Percentiles rank a stretch among this genome's conserved stretches.
These are phyloP conservation scores for Onthophagus sagittarius DNA, from an alignment of 2,888 invertebrate genomes.

Conservation along the genomic window DNA sequence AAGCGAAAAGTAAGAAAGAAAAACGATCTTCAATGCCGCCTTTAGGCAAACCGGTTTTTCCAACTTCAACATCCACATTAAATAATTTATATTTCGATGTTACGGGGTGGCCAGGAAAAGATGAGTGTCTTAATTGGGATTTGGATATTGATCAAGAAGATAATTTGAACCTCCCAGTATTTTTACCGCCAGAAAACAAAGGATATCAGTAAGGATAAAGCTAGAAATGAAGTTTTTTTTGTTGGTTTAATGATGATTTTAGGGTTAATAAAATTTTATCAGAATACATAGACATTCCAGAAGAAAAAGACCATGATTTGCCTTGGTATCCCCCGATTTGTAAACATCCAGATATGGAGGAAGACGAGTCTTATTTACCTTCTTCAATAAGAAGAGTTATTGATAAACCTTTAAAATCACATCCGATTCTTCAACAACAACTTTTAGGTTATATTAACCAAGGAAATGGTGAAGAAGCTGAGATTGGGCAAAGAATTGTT, in stretches of 20 bases:
- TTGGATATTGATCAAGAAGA: constrained; percentile 48
- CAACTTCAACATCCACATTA: constrained; percentile 51
- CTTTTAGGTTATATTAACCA: constrained; percentile 44
- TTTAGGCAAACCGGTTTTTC: constrained; percentile 46
- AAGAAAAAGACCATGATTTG: constrained; percentile 60
- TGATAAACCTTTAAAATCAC: constrained; percentile 36
- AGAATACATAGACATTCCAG: constrained; percentile 60
- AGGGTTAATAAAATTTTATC: constrained; percentile 56
- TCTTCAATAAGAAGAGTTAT: constrained; percentile 37
- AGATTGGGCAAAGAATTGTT: constrained; percentile 74
- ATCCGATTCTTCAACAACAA: constrained; percentile 38
- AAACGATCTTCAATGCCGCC: constrained; percentile 30
- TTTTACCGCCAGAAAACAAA: constrained; percentile 74
- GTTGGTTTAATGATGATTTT: constrained; percentile 1
- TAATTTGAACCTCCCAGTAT: constrained; percentile 61
- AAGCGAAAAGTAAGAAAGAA: constrained; percentile 4
- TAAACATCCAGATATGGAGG: constrained; percentile 42
- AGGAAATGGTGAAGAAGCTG: constrained; percentile 56
- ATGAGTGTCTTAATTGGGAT: constrained; percentile 50
- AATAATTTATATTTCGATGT: constrained; percentile 54
- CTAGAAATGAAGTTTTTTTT: not conserved
- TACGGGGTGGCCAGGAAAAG: constrained; percentile 54
- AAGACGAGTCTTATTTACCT: constrained; percentile 41
- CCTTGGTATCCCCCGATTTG: constrained; percentile 78
- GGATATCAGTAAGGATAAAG: constrained; percentile 61